Evolutionary conservation across 1,140 invertebrate species (phyloP), one percentile per base, ranked within the genome.

Genomic region (Bombus sibiricus): DNA sequence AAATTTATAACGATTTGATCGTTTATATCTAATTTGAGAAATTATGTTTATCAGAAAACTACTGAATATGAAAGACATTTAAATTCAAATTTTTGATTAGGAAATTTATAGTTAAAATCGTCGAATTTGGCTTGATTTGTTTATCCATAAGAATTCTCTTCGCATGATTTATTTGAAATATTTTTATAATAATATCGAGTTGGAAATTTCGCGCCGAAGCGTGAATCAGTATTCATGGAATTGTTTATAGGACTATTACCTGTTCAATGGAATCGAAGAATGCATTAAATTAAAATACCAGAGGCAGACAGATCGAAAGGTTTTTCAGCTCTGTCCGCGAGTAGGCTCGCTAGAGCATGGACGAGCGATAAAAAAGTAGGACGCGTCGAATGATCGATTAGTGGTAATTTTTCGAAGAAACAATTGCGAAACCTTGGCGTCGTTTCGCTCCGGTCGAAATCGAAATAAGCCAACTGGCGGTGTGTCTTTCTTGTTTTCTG

Each of bases 401-500:
- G 47, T 53, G 53, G 37, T 77, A 37, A 57, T 43, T 86, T 73
- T 84, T 80, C 76, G 53, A 84, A 43, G 77, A 62, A 76, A 72
- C 34, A 68, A 73, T 41, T 69, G 66, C 75, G 88, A 18, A 39
- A 81, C 81, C 81, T 89, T 86, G 71, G 68, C 85, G 85, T 89
- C 88, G 88, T 77, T 43, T 88, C 84, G 75, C 53, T 69, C 59
- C 62, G 84, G 75, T 32, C 74, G 76, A 84, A 72, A 68, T 85
- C 81, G 81, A 81, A 82, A 90, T 83, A 90, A 90, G 86, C 86
- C 89, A 90, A 90, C 86, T 85, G 82, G 89, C 89, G 89, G 88
- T 91, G 89, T 91, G 81, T 90, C 88, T 93, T 86, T 91, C 93
- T 94, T 94, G 91, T 93, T 94, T 92, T 94, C 90, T 94, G 92